Evolutionary conservation across 2,797 vertebrate genomes (phyloP), one percentile per base, ranked within the genome.

Genomic region (Pyrocephalus nanus): DNA sequence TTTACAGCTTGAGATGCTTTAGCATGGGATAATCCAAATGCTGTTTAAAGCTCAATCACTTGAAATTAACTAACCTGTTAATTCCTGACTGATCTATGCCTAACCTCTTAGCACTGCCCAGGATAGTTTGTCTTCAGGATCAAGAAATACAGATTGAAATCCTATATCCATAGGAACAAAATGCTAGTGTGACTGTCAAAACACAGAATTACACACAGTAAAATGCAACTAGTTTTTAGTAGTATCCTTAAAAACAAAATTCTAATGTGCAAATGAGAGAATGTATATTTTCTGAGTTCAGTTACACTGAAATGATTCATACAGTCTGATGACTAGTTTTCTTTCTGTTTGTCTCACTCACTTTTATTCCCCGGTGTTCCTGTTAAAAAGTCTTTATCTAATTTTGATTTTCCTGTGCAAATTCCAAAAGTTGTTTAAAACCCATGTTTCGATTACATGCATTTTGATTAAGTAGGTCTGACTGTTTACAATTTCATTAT

Each of bases 1-100:
- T 97, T 97, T 97, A 96, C 86, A 93, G 61, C 86, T 93, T 85
- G 87, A 94, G 54, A 88, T 96, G 77, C 93, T 96, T 97, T 97
- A 96, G 74, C 89, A 96, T 94, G 76, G 87, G 93, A 96, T 96
- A 96, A 98, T 93, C 86, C 88, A 97, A 83, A 80, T 80, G 77
- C 83, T 95, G 92, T 94, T 97, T 95, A 97, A 97, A 95, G 93
- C 93, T 88, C 84, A 78, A 90, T 93, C 87, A 95, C 96, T 96
- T 93, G 84, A 97, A 97, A 97, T 95, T 97, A 98, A 94, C 95
- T 92, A 97, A 93, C 93, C 69, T 96, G 86, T 96, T 96, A 81
- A 94, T 93, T 89, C 84, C 83, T 88, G 78, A 92, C 82, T 90
- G 75, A 96, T 91, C 76, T 95, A 65, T 87, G 87, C 64, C 30